Evolutionary conservation across 2,888 invertebrate genomes (phyloP).

Genomic region (Agonopterix arenella): DNA sequence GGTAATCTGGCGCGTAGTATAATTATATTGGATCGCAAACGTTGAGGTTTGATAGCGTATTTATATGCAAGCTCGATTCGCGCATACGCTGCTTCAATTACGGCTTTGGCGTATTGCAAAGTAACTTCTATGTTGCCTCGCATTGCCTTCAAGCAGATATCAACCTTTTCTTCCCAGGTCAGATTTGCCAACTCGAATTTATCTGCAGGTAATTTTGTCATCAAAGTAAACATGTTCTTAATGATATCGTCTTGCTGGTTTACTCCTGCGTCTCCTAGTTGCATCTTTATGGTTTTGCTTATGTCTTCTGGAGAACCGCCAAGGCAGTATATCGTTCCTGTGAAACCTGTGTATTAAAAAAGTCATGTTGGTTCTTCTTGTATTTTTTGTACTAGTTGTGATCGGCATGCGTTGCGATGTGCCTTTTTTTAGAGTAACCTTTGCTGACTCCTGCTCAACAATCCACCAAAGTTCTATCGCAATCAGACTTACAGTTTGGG

Average conservation of each 20-base stretch:
- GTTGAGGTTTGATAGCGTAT: not conserved
- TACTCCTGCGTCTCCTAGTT: conserved; percentile 12
- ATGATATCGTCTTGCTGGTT: not conserved
- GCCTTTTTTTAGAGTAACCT: no score
- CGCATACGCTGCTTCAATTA: not conserved
- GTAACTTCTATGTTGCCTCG: not conserved
- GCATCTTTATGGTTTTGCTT: conserved; percentile 17
- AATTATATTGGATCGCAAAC: not conserved
- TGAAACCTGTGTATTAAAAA: conserved; percentile 10
- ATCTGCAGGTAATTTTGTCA: not conserved
- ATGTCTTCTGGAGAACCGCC: conserved; percentile 39
- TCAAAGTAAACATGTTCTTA: not conserved
- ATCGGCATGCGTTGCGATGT: no score
- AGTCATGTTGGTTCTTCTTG: no score
- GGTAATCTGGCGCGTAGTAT: not conserved
- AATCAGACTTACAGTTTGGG: no score
- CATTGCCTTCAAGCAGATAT: not conserved
- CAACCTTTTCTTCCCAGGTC: not conserved
- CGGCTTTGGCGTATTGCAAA: not conserved
- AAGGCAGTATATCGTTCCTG: conserved; percentile 40
- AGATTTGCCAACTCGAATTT: not conserved
- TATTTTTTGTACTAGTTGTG: no score
- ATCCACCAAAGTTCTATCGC: no score
- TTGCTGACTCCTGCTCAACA: no score
- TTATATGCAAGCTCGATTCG: not conserved